Conservation (phyloP, 2,888 invertebrate species). For the Lottia scabra region DNA sequence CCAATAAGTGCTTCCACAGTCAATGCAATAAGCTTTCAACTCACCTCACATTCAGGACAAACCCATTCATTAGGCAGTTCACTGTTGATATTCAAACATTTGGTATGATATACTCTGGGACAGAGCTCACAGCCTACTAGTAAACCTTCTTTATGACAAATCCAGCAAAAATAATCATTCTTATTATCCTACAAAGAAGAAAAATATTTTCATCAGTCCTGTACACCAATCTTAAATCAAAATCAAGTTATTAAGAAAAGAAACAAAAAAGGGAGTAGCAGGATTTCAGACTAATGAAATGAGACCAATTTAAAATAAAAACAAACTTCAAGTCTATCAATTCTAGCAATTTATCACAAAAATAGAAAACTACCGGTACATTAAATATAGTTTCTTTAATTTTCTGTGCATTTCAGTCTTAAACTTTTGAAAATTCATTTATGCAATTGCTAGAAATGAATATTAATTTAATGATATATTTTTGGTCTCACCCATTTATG, state of each 20-base stretch:
- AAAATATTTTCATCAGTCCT: neutral
- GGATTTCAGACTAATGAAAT: neutral
- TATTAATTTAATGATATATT: too few relatives aligned
- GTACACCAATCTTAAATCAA: neutral
- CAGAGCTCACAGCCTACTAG: constrained; percentile 80
- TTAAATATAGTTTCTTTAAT: too few relatives aligned
- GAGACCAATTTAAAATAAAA: neutral
- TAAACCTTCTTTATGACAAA: constrained; percentile 81
- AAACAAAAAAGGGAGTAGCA: neutral
- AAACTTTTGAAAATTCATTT: too few relatives aligned
- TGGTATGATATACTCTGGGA: constrained; percentile 85
- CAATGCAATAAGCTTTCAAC: neutral
- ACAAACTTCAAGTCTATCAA: neutral
- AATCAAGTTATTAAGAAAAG: neutral
- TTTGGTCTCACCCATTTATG: too few relatives aligned
- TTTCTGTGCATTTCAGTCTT: too few relatives aligned
- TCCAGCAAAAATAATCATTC: constrained; percentile 88
- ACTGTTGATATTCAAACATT: constrained; percentile 74
- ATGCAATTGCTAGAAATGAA: too few relatives aligned
- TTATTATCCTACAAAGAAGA: constrained; percentile 42
- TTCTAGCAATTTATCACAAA: too few relatives aligned
- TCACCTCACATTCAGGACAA: constrained; percentile 85
- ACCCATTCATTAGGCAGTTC: constrained; percentile 77
- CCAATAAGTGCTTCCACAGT: too few relatives aligned
- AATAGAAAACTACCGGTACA: too few relatives aligned